These are phyloP conservation scores for Tachycineta bicolor DNA, from an alignment of 2,113 vertebrate species.

Conservation along the genomic window DNA sequence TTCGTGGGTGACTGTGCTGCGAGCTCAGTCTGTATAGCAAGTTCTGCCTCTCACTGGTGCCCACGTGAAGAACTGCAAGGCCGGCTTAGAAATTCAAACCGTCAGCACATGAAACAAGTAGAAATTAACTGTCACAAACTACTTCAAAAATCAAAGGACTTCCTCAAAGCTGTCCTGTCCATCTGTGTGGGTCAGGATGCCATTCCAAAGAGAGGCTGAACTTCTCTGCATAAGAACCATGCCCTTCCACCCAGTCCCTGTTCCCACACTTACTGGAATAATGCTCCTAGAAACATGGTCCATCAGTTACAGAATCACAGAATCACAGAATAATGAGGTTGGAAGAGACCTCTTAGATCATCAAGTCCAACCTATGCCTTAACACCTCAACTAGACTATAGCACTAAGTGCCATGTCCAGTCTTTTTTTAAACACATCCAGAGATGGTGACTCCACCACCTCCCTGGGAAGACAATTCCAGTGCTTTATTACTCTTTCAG, in stretches of 20 bases:
- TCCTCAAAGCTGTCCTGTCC: background rate
- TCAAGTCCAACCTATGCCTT: no score
- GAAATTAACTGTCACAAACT: accelerated
- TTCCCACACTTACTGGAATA: no score
- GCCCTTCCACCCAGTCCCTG: accelerated
- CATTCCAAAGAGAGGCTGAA: background rate
- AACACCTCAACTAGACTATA: no score
- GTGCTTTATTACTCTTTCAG: no score
- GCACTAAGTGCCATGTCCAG: no score
- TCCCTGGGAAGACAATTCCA: no score
- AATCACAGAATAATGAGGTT: no score
- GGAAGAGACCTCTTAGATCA: no score
- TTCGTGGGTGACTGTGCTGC: background rate
- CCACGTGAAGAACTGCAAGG: accelerated
- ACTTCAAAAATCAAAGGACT: background rate
- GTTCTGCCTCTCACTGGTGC: background rate
- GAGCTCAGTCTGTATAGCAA: background rate
- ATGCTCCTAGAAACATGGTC: background rate
- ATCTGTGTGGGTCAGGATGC: background rate
- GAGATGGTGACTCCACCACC: no score
- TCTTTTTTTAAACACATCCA: no score
- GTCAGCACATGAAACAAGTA: background rate
- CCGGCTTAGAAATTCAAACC: background rate
- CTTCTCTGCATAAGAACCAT: accelerated
- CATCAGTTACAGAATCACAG: no score